Percentiles rank a stretch among this genome's conserved stretches.
Evolutionary conservation across 1,140 invertebrate species (phyloP).

Genomic region (Rhyzopertha dominica): DNA sequence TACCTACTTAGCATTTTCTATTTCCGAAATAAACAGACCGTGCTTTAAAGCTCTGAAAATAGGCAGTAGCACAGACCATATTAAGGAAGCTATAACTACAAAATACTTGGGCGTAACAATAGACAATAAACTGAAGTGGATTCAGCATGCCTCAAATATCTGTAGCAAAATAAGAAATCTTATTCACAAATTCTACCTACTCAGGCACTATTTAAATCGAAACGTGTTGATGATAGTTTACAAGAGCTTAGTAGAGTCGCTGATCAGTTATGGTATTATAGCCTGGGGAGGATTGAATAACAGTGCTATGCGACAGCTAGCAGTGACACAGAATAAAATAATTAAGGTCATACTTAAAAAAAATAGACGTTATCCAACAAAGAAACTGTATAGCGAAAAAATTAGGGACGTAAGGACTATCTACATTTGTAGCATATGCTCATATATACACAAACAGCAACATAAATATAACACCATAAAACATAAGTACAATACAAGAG

Average conservation of each 20-base stretch:
- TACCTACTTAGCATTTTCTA: conserved; percentile 1
- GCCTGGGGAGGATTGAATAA: not conserved
- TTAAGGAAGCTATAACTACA: not conserved
- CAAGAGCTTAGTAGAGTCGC: not conserved
- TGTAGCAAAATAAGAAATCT: not conserved
- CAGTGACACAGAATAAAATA: conserved; percentile 3
- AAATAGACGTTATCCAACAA: no score
- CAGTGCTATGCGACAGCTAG: not conserved
- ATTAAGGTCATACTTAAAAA: conserved; percentile 7
- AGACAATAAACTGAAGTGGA: conserved; percentile 4
- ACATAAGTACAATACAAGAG: no score
- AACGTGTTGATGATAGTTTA: conserved; percentile 9
- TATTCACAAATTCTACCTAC: conserved; percentile 6
- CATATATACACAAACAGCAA: no score
- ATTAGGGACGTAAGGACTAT: no score
- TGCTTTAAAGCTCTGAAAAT: not conserved
- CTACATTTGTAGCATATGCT: no score
- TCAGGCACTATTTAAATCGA: conserved; percentile 1
- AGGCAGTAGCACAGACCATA: not conserved
- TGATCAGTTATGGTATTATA: conserved; percentile 6
- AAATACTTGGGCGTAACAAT: conserved; percentile 5
- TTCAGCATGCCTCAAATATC: conserved; percentile 2
- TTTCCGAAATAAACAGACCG: not conserved
- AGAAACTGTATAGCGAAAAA: no score
- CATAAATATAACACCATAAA: no score